Conservation (phyloP, 1,140 invertebrate genomes). For the Caenorhabditis elegans region WBcel235 BX284605.5:18986501-18987000, state of each 20-base stretch:
- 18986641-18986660: no score
- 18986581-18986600: no score
- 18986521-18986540: no score
- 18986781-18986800: constrained; percentile 25
- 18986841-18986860: constrained; percentile 18
- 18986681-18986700: background rate
- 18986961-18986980: background rate
- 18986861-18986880: constrained; percentile 32
- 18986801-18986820: constrained; percentile 33
- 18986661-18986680: background rate
- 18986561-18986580: no score
- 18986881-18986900: constrained; percentile 17
- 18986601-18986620: no score
- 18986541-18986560: no score
- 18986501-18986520: no score
- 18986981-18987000: background rate
- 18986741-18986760: constrained; percentile 44
- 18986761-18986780: constrained; percentile 45
- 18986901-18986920: background rate
- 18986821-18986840: background rate
- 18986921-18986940: background rate
- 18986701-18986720: constrained; percentile 45
- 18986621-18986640: background rate
- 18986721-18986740: constrained; percentile 46
- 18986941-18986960: background rate